Evolutionary conservation across 2,797 vertebrate species (phyloP).

Genomic region (Lagodon rhomboides): DNA sequence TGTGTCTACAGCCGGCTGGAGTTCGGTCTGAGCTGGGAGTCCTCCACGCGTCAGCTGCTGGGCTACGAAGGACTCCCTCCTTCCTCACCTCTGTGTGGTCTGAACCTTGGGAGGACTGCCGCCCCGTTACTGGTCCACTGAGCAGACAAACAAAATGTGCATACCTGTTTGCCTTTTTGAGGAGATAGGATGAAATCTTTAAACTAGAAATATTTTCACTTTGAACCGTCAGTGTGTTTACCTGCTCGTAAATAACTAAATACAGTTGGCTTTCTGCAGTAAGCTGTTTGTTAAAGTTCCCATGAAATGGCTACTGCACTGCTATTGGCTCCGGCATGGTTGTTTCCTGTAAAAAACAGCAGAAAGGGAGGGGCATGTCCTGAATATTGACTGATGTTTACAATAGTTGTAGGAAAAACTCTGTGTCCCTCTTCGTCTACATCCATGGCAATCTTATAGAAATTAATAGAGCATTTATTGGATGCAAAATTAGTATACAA

Average conservation of each 20-base stretch:
- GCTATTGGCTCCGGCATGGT: too few relatives aligned
- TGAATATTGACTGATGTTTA: too few relatives aligned
- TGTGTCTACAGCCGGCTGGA: slow-evolving; percentile 88
- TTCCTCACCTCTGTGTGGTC: slow-evolving; percentile 65
- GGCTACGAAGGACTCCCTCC: slow-evolving; percentile 65
- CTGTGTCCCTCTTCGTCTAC: too few relatives aligned
- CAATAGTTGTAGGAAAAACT: too few relatives aligned
- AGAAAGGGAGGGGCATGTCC: too few relatives aligned
- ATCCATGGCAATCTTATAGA: too few relatives aligned
- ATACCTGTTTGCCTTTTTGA: neutral
- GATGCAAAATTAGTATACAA: too few relatives aligned
- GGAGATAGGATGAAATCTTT: neutral
- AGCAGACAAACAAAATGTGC: neutral
- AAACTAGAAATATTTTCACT: neutral
- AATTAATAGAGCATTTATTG: too few relatives aligned
- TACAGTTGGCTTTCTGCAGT: neutral
- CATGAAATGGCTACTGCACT: too few relatives aligned
- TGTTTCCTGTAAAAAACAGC: too few relatives aligned
- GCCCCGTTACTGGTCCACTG: slow-evolving; percentile 12
- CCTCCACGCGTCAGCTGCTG: slow-evolving; percentile 87
- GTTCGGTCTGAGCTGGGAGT: slow-evolving; percentile 89
- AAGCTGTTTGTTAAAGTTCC: neutral
- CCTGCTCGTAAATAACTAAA: neutral
- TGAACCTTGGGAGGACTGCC: slow-evolving; percentile 36
- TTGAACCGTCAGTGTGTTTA: neutral